Conservation (phyloP, 1,140 invertebrate species). For the Oreohelix idahoensis region DNA sequence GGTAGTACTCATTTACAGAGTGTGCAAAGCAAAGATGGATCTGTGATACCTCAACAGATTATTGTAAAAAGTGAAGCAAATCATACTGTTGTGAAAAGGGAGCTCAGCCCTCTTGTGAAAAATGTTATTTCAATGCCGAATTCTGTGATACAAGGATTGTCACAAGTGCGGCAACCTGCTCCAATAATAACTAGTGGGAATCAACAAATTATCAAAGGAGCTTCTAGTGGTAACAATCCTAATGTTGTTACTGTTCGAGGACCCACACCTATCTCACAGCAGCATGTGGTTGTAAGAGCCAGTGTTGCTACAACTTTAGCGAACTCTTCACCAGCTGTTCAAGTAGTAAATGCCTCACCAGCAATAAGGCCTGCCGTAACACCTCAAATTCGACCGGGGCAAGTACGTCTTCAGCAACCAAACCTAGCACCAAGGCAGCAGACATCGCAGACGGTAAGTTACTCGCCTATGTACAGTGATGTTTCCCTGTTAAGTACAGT, state of each 20-base stretch:
- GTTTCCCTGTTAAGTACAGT: too few species aligned
- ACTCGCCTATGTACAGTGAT: too few species aligned
- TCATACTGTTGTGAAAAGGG: conserved; percentile 33
- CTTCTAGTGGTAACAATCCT: conserved; percentile 48
- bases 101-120: conserved; percentile 28
- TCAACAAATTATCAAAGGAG: conserved; percentile 40
- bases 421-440: conserved; percentile 80
- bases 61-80: conserved; percentile 39
- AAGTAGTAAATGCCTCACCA: conserved; percentile 83
- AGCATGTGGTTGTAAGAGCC: conserved; percentile 65
- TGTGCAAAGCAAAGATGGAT: conserved; percentile 37
- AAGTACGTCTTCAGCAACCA: conserved; percentile 66
- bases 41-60: conserved; percentile 40
- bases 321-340: conserved; percentile 73
- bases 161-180: conserved; percentile 18
- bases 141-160: conserved; percentile 42
- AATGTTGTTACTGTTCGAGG: conserved; percentile 62
- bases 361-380: conserved; percentile 33
- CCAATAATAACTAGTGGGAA: conserved; percentile 20
- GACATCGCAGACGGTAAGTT: conserved; percentile 73
- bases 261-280: conserved; percentile 49
- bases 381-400: conserved; percentile 33
- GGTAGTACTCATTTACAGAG: conserved; percentile 45
- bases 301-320: conserved; percentile 62
- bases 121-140: conserved; percentile 40